Conservation (phyloP, 2,888 invertebrate genomes). For the Panopea generosa region DNA sequence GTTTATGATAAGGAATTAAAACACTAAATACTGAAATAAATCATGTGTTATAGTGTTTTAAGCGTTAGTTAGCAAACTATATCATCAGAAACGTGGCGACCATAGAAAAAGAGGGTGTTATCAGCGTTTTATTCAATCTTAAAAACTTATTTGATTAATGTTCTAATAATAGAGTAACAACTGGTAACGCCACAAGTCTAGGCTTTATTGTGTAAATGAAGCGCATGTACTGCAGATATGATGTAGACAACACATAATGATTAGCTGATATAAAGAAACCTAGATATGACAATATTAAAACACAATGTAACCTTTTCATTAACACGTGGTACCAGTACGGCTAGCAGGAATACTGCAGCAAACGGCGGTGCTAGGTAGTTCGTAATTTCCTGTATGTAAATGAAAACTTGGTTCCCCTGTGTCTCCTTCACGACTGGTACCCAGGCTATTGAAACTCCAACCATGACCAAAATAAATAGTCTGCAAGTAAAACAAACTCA, state of each 20-base stretch:
- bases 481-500: conserved; percentile 52
- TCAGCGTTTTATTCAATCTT: not conserved
- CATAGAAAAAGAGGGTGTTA: not conserved
- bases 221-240: too few relatives aligned
- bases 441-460: conserved; percentile 81
- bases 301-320: conserved; percentile 80
- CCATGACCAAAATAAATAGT: conserved; percentile 79
- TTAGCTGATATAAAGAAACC: not conserved
- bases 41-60: too few relatives aligned
- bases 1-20: conserved; percentile 1
- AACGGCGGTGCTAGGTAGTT: conserved; percentile 81
- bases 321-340: conserved; percentile 75
- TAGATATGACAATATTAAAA: too few relatives aligned
- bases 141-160: too few relatives aligned
- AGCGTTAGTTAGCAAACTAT: too few relatives aligned
- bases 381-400: conserved; percentile 82
- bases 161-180: too few relatives aligned
- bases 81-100: too few relatives aligned
- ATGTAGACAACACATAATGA: conserved; percentile 65
- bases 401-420: conserved; percentile 80
- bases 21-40: not conserved
- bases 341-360: conserved; percentile 78
- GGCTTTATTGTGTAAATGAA: too few relatives aligned
- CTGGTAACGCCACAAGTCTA: too few relatives aligned
- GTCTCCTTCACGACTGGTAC: conserved; percentile 81